Conservation (phyloP, 2,888 invertebrate genomes). For the Micoletzkya japonica region DNA sequence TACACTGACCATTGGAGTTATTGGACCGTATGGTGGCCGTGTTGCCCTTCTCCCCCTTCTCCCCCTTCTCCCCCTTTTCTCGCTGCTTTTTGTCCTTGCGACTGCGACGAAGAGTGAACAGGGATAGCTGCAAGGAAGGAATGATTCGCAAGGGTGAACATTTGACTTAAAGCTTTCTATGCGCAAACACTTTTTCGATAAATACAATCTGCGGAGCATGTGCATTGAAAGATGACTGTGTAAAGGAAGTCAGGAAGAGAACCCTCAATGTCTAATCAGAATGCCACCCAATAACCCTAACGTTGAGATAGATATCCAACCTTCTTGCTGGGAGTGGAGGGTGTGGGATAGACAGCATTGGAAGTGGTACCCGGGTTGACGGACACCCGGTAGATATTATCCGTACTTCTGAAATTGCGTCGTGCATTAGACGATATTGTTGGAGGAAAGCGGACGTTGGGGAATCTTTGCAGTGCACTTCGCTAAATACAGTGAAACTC, state of each 20-base stretch:
- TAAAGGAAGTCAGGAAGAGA: too few relatives aligned
- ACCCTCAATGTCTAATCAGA: background rate
- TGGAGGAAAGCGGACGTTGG: too few relatives aligned
- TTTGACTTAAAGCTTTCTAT: background rate
- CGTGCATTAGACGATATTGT: background rate
- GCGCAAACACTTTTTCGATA: background rate
- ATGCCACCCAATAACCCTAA: background rate
- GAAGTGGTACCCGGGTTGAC: conserved; percentile 6
- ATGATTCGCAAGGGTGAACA: background rate
- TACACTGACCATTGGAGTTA: background rate
- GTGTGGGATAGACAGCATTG: background rate
- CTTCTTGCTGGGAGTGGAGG: conserved; percentile 20
- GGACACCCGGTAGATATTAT: conserved; percentile 15
- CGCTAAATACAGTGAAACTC: too few relatives aligned
- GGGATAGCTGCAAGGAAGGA: conserved; percentile 29
- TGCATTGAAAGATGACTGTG: background rate
- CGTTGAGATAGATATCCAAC: background rate
- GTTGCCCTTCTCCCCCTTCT: conserved; percentile 7
- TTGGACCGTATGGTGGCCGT: background rate
- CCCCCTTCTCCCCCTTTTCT: conserved; percentile 20
- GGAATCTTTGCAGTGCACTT: too few relatives aligned
- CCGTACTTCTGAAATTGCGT: conserved; percentile 13
- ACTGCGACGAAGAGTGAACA: conserved; percentile 44
- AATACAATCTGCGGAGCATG: background rate
- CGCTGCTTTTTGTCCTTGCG: conserved; percentile 44